These are phyloP conservation scores for Steatornis caripensis DNA, from an alignment of 2,113 vertebrate genomes.

Conservation along the genomic window DNA sequence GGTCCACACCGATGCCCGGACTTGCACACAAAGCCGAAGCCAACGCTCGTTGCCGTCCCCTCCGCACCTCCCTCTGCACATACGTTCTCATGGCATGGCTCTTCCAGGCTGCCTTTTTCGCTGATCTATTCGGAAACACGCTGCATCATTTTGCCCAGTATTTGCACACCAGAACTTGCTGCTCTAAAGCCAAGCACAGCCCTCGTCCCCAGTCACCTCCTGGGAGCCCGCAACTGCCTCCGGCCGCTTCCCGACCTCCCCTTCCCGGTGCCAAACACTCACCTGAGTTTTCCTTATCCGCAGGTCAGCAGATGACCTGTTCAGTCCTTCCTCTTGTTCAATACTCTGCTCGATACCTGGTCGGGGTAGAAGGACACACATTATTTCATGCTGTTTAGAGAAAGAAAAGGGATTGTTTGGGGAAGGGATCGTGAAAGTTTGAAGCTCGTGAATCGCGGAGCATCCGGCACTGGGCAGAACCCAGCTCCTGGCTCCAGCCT, in stretches of 20 bases:
- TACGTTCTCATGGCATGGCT: fast-evolving
- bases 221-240: neutral
- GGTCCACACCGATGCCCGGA: fast-evolving
- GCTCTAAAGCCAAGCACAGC: neutral
- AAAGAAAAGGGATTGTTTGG: neutral
- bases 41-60: fast-evolving
- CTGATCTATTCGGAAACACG: neutral
- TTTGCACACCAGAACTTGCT: neutral
- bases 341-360: constrained; percentile 93
- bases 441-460: neutral
- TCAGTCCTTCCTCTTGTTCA: constrained; percentile 92
- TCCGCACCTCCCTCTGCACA: too few relatives aligned
- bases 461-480: neutral
- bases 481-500: neutral
- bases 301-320: constrained; percentile 90
- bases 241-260: neutral
- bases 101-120: neutral
- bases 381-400: neutral
- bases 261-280: neutral
- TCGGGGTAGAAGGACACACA: neutral
- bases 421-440: neutral
- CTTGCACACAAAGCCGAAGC: neutral
- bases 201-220: neutral
- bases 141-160: too few relatives aligned
- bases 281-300: constrained; percentile 98